Evolutionary conservation across 1,140 invertebrate genomes (phyloP).

Genomic region (Trichonephila clavipes): DNA sequence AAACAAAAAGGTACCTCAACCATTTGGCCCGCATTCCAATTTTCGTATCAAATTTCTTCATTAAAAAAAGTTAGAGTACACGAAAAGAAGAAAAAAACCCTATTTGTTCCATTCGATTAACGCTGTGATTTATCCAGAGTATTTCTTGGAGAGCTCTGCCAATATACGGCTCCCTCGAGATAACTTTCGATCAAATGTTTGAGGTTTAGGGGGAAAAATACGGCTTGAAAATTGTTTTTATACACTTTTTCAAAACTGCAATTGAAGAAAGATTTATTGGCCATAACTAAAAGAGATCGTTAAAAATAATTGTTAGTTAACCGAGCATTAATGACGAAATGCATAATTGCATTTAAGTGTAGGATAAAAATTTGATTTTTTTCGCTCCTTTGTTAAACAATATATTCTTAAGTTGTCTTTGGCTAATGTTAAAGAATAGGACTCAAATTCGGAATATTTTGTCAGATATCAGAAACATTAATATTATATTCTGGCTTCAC

Average conservation of each 20-base stretch:
- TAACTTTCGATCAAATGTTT: neutral
- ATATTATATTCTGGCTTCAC: no score
- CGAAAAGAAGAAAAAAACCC: neutral
- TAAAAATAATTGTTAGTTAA: neutral
- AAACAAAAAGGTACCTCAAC: neutral
- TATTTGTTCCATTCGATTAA: constrained; percentile 32
- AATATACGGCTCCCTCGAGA: neutral
- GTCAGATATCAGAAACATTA: no score
- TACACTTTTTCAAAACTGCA: neutral
- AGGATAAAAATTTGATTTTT: no score
- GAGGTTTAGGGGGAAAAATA: neutral
- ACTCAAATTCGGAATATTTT: no score
- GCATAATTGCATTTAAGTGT: no score
- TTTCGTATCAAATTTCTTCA: neutral
- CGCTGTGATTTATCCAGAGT: neutral
- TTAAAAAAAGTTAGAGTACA: constrained; percentile 28
- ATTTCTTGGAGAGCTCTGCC: neutral
- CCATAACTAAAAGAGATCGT: neutral
- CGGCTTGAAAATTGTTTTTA: neutral
- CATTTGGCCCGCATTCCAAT: constrained; percentile 31
- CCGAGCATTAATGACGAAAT: neutral
- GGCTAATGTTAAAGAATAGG: no score
- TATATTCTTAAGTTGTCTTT: no score
- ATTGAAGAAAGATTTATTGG: neutral
- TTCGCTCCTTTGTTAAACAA: no score